Evolutionary conservation across 2,888 invertebrate species (phyloP).

Genomic region (Tinea trinotella): DNA sequence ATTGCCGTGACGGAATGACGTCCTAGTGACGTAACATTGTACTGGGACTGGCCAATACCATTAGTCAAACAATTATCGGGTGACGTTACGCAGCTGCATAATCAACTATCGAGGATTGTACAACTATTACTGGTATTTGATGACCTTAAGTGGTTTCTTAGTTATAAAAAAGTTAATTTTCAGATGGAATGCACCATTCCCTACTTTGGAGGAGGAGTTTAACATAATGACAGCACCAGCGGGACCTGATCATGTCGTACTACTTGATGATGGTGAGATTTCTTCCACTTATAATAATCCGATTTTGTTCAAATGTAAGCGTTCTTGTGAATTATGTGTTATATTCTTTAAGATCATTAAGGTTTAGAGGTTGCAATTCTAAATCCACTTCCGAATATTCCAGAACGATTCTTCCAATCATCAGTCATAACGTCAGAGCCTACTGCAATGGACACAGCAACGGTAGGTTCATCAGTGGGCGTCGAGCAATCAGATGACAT

Average conservation of each 20-base stretch:
- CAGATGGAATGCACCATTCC: constrained; percentile 92
- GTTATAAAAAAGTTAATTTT: constrained; percentile 26
- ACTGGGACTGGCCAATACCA: too few species aligned
- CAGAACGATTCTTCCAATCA: constrained; percentile 77
- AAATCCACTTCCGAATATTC: constrained; percentile 25
- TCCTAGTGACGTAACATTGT: too few species aligned
- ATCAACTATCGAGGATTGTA: too few species aligned
- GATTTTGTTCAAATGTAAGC: too few species aligned
- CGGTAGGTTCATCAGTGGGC: constrained; percentile 38
- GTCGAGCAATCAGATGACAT: constrained; percentile 50
- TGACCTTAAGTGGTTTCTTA: background rate
- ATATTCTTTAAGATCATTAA: background rate
- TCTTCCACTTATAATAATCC: too few species aligned
- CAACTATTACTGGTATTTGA: too few species aligned
- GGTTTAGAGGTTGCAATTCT: constrained; percentile 21
- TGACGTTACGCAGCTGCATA: too few species aligned
- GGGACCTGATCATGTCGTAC: constrained; percentile 77
- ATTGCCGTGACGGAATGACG: too few species aligned
- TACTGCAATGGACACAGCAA: constrained; percentile 67
- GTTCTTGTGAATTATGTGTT: too few species aligned
- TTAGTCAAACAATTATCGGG: too few species aligned
- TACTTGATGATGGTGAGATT: constrained; percentile 82
- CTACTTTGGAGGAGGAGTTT: constrained; percentile 94
- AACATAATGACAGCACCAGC: constrained; percentile 87
- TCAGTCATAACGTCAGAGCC: constrained; percentile 71